Conservation (phyloP, 2,888 invertebrate genomes). For the Caradrina kadenii region DNA sequence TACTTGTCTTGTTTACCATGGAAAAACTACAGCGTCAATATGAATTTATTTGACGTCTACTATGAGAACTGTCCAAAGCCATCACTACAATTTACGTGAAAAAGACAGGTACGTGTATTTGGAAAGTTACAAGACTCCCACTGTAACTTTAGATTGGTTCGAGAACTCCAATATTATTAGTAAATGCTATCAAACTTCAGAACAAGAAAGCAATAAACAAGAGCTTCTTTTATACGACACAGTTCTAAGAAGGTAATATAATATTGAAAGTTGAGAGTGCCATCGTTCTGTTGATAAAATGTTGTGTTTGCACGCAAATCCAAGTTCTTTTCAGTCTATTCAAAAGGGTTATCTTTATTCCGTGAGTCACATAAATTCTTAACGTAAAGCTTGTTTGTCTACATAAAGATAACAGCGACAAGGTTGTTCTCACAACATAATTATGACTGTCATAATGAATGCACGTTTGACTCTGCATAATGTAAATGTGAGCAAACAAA, state of each 20-base stretch:
- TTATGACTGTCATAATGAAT: conserved; percentile 66
- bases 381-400: conserved; percentile 12
- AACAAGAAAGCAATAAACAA: conserved; percentile 37
- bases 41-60: neutral
- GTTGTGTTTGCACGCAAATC: conserved; percentile 63
- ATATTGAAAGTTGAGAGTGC: conserved; percentile 50
- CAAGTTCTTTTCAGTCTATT: conserved; percentile 26
- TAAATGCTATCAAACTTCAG: conserved; percentile 39
- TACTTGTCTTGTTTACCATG: neutral
- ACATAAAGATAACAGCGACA: conserved; percentile 32
- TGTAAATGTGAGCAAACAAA: conserved; percentile 58
- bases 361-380: conserved; percentile 15
- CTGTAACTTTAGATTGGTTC: conserved; percentile 63
- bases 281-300: conserved; percentile 47
- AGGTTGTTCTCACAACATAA: conserved; percentile 68
- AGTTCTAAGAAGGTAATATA: conserved; percentile 31
- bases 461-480: conserved; percentile 65
- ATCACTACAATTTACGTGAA: neutral
- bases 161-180: conserved; percentile 51
- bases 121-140: conserved; percentile 30
- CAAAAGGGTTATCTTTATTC: conserved; percentile 13
- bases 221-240: conserved; percentile 10
- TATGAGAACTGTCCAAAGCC: neutral
- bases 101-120: conserved; percentile 31
- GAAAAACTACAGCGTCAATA: neutral